Evolutionary conservation across 1,140 invertebrate genomes (phyloP).

Genomic region (Lerema accius): DNA sequence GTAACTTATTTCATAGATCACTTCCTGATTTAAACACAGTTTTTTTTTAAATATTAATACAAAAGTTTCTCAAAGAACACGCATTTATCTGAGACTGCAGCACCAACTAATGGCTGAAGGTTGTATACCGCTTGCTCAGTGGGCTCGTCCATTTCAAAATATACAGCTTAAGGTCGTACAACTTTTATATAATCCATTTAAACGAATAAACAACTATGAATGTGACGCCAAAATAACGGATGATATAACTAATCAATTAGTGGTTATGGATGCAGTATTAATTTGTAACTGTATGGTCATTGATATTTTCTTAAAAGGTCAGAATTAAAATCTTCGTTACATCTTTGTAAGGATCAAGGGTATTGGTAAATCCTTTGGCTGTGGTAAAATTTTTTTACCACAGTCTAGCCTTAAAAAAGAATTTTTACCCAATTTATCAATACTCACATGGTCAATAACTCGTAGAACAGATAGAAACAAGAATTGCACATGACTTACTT

Average conservation of each 20-base stretch:
- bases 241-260: background rate
- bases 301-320: background rate
- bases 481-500: no score
- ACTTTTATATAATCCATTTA: conserved; percentile 32
- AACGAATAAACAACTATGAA: conserved; percentile 2
- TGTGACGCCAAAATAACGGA: background rate
- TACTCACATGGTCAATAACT: no score
- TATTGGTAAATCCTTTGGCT: no score
- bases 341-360: no score
- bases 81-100: conserved; percentile 22
- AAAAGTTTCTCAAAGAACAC: conserved; percentile 3
- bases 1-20: conserved; percentile 32
- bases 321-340: background rate
- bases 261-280: background rate
- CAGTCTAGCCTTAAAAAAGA: no score
- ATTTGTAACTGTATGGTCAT: background rate
- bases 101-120: conserved; percentile 33
- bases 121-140: conserved; percentile 18
- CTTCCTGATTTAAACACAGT: background rate
- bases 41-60: conserved; percentile 10
- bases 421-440: no score
- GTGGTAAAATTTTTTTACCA: no score
- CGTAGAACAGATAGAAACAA: no score
- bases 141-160: conserved; percentile 40
- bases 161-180: conserved; percentile 33